These are phyloP conservation scores for Drosophila santomea DNA, from an alignment of 1,140 invertebrate genomes.

Conservation along the genomic window DNA sequence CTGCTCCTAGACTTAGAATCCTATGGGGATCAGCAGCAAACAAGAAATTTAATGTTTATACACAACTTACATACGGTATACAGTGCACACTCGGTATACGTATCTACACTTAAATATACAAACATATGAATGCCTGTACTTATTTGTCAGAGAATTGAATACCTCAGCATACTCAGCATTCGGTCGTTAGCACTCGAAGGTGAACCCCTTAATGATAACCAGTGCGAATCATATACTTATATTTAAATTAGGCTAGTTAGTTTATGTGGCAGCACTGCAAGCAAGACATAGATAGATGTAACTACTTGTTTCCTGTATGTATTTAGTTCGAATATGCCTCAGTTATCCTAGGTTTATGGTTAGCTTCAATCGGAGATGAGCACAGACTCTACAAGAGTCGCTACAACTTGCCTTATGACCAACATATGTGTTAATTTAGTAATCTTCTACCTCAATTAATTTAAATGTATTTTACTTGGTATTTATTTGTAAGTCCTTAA, in stretches of 20 bases:
- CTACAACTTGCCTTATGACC: slow-evolving; percentile 75
- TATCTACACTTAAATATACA: slow-evolving; percentile 29
- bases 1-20: slow-evolving; percentile 44
- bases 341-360: slow-evolving; percentile 64
- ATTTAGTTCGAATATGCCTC: slow-evolving; percentile 58
- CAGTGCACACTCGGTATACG: slow-evolving; percentile 35
- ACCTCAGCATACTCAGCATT: slow-evolving; percentile 66
- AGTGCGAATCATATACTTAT: slow-evolving; percentile 28
- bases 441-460: slow-evolving; percentile 81
- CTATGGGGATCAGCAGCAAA: slow-evolving; percentile 15
- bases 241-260: slow-evolving; percentile 29
- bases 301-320: slow-evolving; percentile 53
- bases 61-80: slow-evolving; percentile 19
- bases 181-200: slow-evolving; percentile 14
- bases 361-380: slow-evolving; percentile 64
- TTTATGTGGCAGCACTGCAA: slow-evolving; percentile 26
- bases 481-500: slow-evolving; percentile 68
- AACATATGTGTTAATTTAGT: slow-evolving; percentile 80
- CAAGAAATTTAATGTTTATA: slow-evolving; percentile 41
- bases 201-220: slow-evolving; percentile 23
- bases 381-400: slow-evolving; percentile 75
- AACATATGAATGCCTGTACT: slow-evolving; percentile 49
- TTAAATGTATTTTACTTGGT: slow-evolving; percentile 71
- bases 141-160: slow-evolving; percentile 64
- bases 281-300: slow-evolving; percentile 48